Evolutionary conservation across 2,113 vertebrate species (phyloP).

Genomic region (Hemichromis elongatus): DNA sequence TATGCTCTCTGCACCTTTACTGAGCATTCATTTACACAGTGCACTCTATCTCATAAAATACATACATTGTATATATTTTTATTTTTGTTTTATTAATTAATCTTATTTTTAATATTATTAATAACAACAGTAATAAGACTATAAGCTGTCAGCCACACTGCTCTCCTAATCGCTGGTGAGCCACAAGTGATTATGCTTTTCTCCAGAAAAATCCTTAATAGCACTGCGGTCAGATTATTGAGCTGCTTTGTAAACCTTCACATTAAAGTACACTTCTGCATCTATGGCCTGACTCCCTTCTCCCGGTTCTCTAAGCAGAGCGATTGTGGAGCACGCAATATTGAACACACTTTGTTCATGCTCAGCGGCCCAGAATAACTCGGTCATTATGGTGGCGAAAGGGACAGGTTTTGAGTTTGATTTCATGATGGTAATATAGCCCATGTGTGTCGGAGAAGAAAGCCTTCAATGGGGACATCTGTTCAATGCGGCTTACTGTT

Average conservation of each 20-base stretch:
- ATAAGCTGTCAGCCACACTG: not conserved
- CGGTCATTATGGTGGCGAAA: slow-evolving; percentile 94
- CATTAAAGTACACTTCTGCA: slow-evolving; percentile 78
- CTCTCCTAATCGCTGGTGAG: slow-evolving; percentile 74
- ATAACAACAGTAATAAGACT: not conserved
- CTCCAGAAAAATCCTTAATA: slow-evolving; percentile 76
- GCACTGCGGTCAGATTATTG: slow-evolving; percentile 80
- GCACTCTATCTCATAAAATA: not conserved
- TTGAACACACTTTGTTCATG: slow-evolving; percentile 95
- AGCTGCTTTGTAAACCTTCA: slow-evolving; percentile 84
- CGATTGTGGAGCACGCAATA: slow-evolving; percentile 92
- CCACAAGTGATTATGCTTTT: slow-evolving; percentile 77
- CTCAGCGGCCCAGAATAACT: slow-evolving; percentile 97
- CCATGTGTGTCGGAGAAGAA: slow-evolving; percentile 88
- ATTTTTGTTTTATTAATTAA: not conserved
- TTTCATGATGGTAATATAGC: slow-evolving; percentile 92
- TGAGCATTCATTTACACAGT: not conserved
- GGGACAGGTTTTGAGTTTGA: slow-evolving; percentile 96
- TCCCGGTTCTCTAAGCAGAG: slow-evolving; percentile 68
- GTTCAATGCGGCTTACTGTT: slow-evolving; percentile 88
- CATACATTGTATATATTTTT: not conserved
- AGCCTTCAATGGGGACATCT: slow-evolving; percentile 96
- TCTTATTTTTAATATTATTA: not conserved
- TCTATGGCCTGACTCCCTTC: slow-evolving; percentile 73
- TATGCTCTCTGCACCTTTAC: not conserved